phyloP scores from a whole-genome alignment of 2,797 vertebrate species.

The Rousettus madagascariensis region DNA sequence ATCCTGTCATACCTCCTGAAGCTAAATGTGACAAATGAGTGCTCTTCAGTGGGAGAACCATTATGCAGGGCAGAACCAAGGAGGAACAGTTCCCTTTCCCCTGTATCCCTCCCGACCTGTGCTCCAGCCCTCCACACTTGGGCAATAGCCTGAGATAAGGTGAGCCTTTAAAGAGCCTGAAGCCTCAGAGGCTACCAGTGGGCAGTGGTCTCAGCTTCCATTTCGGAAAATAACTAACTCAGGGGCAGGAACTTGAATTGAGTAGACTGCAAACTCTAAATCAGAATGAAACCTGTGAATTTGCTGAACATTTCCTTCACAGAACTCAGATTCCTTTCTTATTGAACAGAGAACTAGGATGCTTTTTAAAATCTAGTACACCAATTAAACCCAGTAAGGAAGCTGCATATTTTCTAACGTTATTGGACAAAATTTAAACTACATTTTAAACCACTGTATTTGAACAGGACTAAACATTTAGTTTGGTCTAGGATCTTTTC shows the following conservation, averaged over 20 bases:
- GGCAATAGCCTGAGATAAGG: background rate
- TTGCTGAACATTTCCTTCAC: background rate
- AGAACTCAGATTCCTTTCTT: slow-evolving; percentile 11
- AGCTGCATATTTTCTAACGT: background rate
- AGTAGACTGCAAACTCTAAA: background rate
- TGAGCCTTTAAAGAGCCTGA: background rate
- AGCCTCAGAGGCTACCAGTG: background rate
- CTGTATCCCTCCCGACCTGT: too few relatives aligned
- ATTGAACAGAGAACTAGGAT: background rate
- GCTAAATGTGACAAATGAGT: slow-evolving; percentile 70
- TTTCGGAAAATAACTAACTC: background rate
- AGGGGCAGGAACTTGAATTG: background rate
- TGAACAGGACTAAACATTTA: background rate
- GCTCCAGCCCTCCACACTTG: background rate
- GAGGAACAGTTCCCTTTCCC: background rate
- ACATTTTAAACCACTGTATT: background rate
- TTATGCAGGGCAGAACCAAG: background rate
- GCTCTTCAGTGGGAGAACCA: slow-evolving; percentile 26
- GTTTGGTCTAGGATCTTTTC: slow-evolving; percentile 7
- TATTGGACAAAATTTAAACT: slow-evolving; percentile 2
- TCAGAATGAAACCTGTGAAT: background rate
- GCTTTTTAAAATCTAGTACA: slow-evolving; percentile 37
- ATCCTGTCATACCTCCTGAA: slow-evolving; percentile 54
- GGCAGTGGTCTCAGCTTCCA: background rate
- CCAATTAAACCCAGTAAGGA: slow-evolving; percentile 34